Evolutionary conservation across 2,888 invertebrate species (phyloP), one percentile per base, ranked within the genome.

Genomic region (Dasypogon diadema): DNA sequence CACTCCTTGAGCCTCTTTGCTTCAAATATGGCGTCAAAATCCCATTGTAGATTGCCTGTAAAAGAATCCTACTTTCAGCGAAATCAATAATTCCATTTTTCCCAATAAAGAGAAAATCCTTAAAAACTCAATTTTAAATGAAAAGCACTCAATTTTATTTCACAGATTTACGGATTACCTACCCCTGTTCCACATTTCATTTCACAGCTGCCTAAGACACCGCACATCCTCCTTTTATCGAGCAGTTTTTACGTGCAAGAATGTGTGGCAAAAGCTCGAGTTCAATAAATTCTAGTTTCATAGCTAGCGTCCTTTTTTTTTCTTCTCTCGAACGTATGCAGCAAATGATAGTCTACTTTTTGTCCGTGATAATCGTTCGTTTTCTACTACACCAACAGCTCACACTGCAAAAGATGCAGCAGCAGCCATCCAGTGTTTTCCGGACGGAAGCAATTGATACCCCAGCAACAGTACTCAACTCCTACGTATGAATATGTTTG

Each of bases 201-300:
- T 48, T n/a, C n/a, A n/a, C n/a, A n/a, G n/a, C n/a, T n/a, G n/a
- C n/a, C n/a, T n/a, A n/a, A n/a, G n/a, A n/a, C n/a, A n/a, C n/a
- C n/a, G n/a, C n/a, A n/a, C n/a, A n/a, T 48, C 48, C 12, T 48
- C 12, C 12, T 48, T 48, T 14, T 12, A 34, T 63, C 63, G 14
- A 18, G 37, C 37, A 63, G 63, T 34, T 63, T 6, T 34, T 37
- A 63, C 63, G 14, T 34, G n/a, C 63, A 12, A 14, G 63, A 21
- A 5, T 6, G 12, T 65, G 37, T 42, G 46, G 46, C 18, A 42
- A 6, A 21, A 42, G 37, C 37, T 6, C 2, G 46, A 34, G 21
- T 46, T 42, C 65, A 65, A 65, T 42, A 65, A 65, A 65, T 46
- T 65, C 34, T 34, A 22, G 22, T 65, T 65, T 21, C 6, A 12